Evolutionary conservation across 1,140 invertebrate species (phyloP).

Genomic region (Chlorops oryzae): DNA sequence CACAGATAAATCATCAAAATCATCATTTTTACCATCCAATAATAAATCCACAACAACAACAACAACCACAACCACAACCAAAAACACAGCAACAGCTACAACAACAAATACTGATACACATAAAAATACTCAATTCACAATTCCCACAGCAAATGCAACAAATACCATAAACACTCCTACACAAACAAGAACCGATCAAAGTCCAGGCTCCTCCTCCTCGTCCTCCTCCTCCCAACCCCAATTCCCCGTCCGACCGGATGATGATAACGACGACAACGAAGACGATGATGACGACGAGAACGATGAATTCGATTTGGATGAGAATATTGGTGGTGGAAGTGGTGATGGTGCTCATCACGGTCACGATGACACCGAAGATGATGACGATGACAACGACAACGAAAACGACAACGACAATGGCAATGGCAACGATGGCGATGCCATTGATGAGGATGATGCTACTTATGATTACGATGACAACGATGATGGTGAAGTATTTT

Average conservation of each 20-base stretch:
- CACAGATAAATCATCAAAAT: conserved; percentile 14
- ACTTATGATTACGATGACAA: conserved; percentile 7
- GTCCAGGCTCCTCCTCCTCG: conserved; percentile 9
- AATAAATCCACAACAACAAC: conserved; percentile 10
- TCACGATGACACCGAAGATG: conserved; percentile 13
- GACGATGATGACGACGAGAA: conserved; percentile 21
- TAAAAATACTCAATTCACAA: background rate
- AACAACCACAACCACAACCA: conserved; percentile 10
- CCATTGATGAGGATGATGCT: conserved; percentile 5
- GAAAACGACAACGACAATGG: conserved; percentile 16
- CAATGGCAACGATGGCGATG: conserved; percentile 8
- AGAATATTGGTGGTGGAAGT: conserved; percentile 14
- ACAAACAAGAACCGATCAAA: conserved; percentile 2
- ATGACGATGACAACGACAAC: conserved; percentile 15
- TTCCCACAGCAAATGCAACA: background rate
- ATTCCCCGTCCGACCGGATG: conserved; percentile 4
- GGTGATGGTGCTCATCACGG: conserved; percentile 21
- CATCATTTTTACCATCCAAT: conserved; percentile 11
- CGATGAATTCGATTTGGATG: conserved; percentile 18
- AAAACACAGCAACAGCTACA: background rate
- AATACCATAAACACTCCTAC: background rate
- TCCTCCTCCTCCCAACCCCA: background rate
- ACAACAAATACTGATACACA: conserved; percentile 6
- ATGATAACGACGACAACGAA: conserved; percentile 12
- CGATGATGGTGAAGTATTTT: background rate